Evolutionary conservation across 2,113 vertebrate genomes (phyloP).

Genomic region (Pipa parva): DNA sequence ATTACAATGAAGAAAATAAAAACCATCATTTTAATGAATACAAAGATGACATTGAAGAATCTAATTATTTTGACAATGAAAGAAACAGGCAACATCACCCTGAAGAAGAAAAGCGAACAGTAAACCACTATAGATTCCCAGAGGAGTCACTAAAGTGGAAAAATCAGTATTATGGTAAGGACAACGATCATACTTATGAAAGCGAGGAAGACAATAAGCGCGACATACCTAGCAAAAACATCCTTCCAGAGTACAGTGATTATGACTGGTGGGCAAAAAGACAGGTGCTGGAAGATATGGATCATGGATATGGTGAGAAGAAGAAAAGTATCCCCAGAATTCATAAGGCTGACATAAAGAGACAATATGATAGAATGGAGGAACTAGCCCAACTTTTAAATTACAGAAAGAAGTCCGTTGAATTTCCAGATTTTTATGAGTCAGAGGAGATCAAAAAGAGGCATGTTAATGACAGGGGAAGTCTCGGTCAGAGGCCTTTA

Average conservation of each 20-base stretch:
- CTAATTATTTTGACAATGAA: slow-evolving; percentile 40
- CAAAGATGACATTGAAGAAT: slow-evolving; percentile 45
- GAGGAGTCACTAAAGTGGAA: slow-evolving; percentile 76
- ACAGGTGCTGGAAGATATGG: slow-evolving; percentile 54
- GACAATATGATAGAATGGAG: slow-evolving; percentile 68
- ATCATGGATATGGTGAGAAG: slow-evolving; percentile 48
- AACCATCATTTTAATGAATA: slow-evolving; percentile 27
- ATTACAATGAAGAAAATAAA: slow-evolving; percentile 43
- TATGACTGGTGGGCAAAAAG: slow-evolving; percentile 68
- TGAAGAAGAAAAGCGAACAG: slow-evolving; percentile 62
- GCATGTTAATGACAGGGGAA: slow-evolving; percentile 52
- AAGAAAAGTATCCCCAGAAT: slow-evolving; percentile 38
- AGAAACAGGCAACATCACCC: slow-evolving; percentile 35
- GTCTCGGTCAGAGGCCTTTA: slow-evolving; percentile 60
- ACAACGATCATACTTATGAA: slow-evolving; percentile 48
- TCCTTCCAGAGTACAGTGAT: slow-evolving; percentile 60
- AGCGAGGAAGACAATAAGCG: slow-evolving; percentile 52
- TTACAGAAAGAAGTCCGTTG: slow-evolving; percentile 76
- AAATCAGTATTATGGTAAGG: slow-evolving; percentile 52
- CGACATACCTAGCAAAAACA: slow-evolving; percentile 45
- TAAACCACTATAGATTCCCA: slow-evolving; percentile 60
- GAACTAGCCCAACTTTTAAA: slow-evolving; percentile 75
- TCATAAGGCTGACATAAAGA: slow-evolving; percentile 49
- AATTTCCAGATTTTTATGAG: slow-evolving; percentile 65
- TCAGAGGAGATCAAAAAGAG: slow-evolving; percentile 54